phyloP scores from a whole-genome alignment of 2,797 vertebrate genomes.

The Margarornis squamiger region DNA sequence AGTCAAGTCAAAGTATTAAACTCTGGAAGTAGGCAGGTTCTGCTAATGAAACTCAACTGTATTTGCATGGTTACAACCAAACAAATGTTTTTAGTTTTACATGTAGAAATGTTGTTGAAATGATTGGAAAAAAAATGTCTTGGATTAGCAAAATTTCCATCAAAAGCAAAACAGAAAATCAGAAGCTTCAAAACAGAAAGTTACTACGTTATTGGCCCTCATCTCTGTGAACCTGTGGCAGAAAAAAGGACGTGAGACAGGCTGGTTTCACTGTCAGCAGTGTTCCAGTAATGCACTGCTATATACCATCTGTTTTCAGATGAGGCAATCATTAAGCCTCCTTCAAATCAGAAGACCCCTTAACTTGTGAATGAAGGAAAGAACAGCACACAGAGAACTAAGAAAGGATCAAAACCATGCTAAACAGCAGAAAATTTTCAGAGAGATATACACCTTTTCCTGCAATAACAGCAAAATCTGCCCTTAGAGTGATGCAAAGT shows the following conservation, averaged over 20 bases:
- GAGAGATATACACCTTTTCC: neutral
- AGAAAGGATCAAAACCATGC: neutral
- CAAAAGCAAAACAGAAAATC: neutral
- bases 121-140: neutral
- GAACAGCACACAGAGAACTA: neutral
- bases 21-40: neutral
- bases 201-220: neutral
- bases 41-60: neutral
- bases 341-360: neutral
- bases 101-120: fast-evolving
- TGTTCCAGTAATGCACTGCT: neutral
- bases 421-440: neutral
- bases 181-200: neutral
- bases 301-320: neutral
- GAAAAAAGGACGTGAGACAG: neutral
- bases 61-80: neutral
- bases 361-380: neutral
- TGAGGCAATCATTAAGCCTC: neutral
- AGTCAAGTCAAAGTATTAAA: neutral
- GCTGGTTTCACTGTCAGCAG: neutral
- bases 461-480: neutral
- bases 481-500: neutral
- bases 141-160: neutral
- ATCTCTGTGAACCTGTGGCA: neutral
- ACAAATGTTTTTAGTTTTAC: neutral